Evolutionary conservation across 2,888 invertebrate genomes (phyloP), one percentile per base, ranked within the genome.

Genomic region (Heliconius ethilla): DNA sequence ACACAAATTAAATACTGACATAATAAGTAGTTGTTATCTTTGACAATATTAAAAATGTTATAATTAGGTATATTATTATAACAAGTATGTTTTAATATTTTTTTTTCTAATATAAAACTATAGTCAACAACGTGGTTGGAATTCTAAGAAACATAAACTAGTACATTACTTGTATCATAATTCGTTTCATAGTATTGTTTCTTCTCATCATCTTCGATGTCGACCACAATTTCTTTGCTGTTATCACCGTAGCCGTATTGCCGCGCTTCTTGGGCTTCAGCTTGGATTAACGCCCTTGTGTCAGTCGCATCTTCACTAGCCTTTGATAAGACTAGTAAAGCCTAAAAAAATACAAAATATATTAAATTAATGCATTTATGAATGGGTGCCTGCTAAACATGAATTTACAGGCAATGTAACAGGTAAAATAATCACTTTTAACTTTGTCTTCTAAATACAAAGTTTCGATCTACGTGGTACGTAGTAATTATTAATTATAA

Each of bases 111-210:
- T 59, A n/a, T 59, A 59, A n/a, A n/a, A 10, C 10, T 3, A 59
- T n/a, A 10, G n/a, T 59, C n/a, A 59, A 59, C n/a, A 10, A n/a
- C 4, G 59, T 59, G n/a, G n/a, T 59, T n/a, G 10, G n/a, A 59
- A n/a, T n/a, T 59, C 51, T 22, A 18, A 59, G 7, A 59, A 59
- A 59, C 9, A 59, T 59, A 45, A 45, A 9, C 4, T 27, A 4
- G 18, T 29, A 80, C 95, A 96, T 96, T 92, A 97, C 97, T 97
- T 83, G 96, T 96, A 85, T 96, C 96, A 87, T 96, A 96, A 88
- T 97, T 96, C 83, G 97, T 97, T 86, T 96, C 96, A 83, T 96
- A 95, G 87, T 97, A 97, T 90, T 97, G 97, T 76, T 95, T 96
- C 88, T 97, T 97, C 85, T 96, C 96, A 78, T 95, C 95, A 86